Conservation (phyloP, 2,797 vertebrate species). For the Cuniculus paca region DNA sequence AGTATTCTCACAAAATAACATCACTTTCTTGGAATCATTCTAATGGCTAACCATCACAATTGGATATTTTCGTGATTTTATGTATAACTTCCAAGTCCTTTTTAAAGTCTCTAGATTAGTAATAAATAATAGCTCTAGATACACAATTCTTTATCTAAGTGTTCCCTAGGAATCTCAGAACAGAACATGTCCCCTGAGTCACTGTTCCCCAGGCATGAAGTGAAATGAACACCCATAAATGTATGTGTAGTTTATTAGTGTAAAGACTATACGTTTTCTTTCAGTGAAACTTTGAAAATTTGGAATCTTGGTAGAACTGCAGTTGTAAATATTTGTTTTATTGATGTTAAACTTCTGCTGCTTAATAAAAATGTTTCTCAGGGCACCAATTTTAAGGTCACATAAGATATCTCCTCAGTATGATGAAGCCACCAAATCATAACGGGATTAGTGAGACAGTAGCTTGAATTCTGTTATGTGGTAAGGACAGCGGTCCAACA, state of each 20-base stretch:
- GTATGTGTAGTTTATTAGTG: background rate
- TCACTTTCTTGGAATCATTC: background rate
- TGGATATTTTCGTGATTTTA: background rate
- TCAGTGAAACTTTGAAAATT: background rate
- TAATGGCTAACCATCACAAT: no score
- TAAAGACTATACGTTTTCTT: background rate
- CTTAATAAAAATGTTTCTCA: background rate
- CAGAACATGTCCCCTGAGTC: background rate
- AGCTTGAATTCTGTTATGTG: background rate
- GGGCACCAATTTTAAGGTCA: background rate
- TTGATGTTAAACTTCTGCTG: background rate
- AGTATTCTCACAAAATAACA: background rate
- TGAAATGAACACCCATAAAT: background rate
- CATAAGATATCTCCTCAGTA: background rate
- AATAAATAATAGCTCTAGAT: background rate
- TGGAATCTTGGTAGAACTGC: background rate
- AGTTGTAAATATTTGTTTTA: background rate
- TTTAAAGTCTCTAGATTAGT: background rate
- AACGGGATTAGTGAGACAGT: background rate
- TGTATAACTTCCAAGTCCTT: background rate
- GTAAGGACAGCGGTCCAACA: background rate
- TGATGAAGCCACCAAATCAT: background rate
- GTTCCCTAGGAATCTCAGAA: background rate
- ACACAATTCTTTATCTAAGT: background rate
- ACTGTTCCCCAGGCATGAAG: background rate